Percentiles rank a stretch among this genome's conserved stretches.
phyloP scores from a whole-genome alignment of 2,888 invertebrate species.

The Folsomia manolachei region DNA sequence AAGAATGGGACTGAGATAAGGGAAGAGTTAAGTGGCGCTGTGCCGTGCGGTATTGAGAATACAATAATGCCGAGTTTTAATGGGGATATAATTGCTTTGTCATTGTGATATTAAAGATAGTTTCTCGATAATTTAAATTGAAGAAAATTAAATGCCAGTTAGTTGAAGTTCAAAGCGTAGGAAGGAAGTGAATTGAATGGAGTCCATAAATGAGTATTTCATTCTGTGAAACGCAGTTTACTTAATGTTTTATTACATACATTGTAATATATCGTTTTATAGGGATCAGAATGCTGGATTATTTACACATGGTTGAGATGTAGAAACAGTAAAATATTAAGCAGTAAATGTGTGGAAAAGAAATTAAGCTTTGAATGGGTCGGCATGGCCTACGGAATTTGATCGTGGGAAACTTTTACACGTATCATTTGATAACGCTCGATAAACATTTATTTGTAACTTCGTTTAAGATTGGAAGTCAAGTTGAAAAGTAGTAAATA shows the following conservation, averaged over 20 bases:
- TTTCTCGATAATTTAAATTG: neutral
- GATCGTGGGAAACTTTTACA: neutral
- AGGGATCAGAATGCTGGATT: too few relatives aligned
- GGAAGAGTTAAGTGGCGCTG: too few relatives aligned
- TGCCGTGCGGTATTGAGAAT: neutral
- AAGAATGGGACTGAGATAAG: too few relatives aligned
- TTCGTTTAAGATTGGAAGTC: too few relatives aligned
- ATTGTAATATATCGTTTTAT: too few relatives aligned
- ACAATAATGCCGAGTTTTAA: neutral
- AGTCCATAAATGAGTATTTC: neutral
- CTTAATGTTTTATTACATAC: too few relatives aligned
- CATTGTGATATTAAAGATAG: neutral
- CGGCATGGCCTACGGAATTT: neutral
- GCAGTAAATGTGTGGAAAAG: neutral
- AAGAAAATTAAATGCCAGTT: neutral
- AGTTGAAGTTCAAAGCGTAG: neutral
- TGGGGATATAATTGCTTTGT: neutral
- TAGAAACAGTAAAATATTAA: too few relatives aligned
- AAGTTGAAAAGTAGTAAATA: too few relatives aligned
- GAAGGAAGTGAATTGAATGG: neutral
- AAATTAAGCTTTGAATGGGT: neutral
- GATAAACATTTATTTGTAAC: too few relatives aligned
- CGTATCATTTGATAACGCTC: neutral
- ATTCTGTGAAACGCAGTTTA: neutral
- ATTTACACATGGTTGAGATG: too few relatives aligned